Base-by-base conservation (phyloP, 2,888 invertebrate genomes). In the Himalopsyche japonica region DNA sequence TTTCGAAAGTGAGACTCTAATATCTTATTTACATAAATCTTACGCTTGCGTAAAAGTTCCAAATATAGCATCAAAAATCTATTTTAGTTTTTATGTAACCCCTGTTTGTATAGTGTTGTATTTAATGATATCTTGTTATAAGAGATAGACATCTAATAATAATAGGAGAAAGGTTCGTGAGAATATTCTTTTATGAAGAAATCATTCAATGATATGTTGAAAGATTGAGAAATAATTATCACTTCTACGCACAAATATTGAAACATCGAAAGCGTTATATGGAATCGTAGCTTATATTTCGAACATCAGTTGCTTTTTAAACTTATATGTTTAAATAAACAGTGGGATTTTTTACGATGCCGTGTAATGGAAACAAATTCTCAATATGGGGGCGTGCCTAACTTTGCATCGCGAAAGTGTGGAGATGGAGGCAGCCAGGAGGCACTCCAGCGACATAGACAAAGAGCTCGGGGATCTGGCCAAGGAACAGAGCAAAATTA, bases 371-470 rank as follows among this genome's bases (percentile, higher is more conserved):
- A 20, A 76, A 76, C 70, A 79, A 64, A 49, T 70, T 79, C n/a
- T 48, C 82, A 89, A 88, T 88, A 94, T 94, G 94, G 94, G 94
- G 89, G 92, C 93, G 90, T 94, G 94, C 89, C 90, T 94, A 89
- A 93, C 94, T 88, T 88, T 94, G 88, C 94, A 94, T 90, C 92
- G 93, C 88, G 94, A 94, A 89, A 93, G 93, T 88, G 90, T 92
- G 79, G 86, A 86, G 82, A n/a, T 86, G 80, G 86, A 86, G 80
- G 91, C 93, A 89, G 94, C 94, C 85, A 91, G 93, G 84, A 91
- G 93, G 87, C 90, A 93, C 70, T 94, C 94, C 88, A 93, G 93
- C 87, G 93, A 93, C 88, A 94, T 94, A 84, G 94, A 94, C 88
- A 91, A 92, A 87, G 93, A 93, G 88, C 89, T 94, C 76, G 92